These are phyloP conservation scores for Cephus sareptanus DNA, from an alignment of 2,888 invertebrate species.

Conservation along the genomic window DNA sequence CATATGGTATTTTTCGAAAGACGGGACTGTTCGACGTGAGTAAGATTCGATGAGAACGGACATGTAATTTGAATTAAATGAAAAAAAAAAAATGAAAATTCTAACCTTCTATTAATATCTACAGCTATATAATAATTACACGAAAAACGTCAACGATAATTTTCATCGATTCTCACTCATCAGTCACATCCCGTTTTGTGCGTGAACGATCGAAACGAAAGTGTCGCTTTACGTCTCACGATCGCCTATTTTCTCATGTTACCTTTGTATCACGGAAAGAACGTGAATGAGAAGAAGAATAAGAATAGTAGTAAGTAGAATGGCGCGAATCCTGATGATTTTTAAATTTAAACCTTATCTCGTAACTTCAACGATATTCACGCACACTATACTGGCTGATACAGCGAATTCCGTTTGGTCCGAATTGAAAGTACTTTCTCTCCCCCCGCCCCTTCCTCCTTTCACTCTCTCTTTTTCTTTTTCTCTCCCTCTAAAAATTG, in stretches of 20 bases:
- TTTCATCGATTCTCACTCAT: slow-evolving; percentile 14
- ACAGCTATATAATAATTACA: slow-evolving; percentile 12
- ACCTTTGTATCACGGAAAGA: background rate
- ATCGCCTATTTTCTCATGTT: slow-evolving; percentile 10
- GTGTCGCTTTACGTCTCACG: slow-evolving; percentile 2
- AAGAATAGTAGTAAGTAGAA: background rate
- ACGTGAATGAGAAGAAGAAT: background rate
- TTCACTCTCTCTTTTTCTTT: background rate
- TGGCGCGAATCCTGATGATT: background rate
- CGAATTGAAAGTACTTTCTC: background rate
- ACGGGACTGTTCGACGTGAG: slow-evolving; percentile 11
- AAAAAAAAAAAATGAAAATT: background rate
- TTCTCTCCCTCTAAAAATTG: background rate
- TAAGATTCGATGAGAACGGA: slow-evolving; percentile 13
- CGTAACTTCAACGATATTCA: background rate
- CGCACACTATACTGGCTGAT: background rate
- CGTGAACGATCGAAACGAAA: slow-evolving; percentile 2
- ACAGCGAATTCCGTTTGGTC: background rate
- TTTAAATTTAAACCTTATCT: background rate
- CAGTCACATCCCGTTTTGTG: slow-evolving; percentile 2
- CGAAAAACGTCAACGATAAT: slow-evolving; percentile 15
- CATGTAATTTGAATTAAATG: background rate
- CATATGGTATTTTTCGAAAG: background rate
- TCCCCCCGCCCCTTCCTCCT: background rate
- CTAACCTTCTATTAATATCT: slow-evolving; percentile 11